Percentiles rank a stretch among this genome's conserved stretches.
These are phyloP conservation scores for Chaetorhynchus papuensis DNA, from an alignment of 2,113 vertebrate species.

Conservation along the genomic window DNA sequence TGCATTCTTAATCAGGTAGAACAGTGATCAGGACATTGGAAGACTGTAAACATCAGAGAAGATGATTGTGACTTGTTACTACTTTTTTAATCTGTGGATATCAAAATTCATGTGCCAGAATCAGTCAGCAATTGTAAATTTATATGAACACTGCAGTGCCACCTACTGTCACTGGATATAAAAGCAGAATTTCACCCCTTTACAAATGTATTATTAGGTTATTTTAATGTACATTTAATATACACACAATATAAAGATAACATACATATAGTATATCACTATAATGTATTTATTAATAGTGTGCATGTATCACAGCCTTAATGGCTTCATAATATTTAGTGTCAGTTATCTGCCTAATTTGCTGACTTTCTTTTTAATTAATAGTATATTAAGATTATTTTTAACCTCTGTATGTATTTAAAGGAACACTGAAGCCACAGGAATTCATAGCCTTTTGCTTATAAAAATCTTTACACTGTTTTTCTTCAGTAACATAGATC, in stretches of 20 bases:
- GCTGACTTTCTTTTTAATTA: neutral
- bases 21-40: neutral
- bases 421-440: neutral
- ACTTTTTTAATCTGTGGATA: neutral
- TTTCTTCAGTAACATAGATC: neutral
- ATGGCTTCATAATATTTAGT: neutral
- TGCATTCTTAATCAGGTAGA: neutral
- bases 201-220: neutral
- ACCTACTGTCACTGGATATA: neutral
- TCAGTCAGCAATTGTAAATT: neutral
- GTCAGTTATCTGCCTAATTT: neutral
- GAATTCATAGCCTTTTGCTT: neutral
- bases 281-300: neutral
- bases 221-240: neutral
- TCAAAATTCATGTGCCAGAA: neutral
- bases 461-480: neutral
- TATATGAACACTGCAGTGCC: neutral
- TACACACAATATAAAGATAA: neutral
- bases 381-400: neutral
- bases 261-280: neutral
- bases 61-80: neutral
- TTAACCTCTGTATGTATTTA: neutral
- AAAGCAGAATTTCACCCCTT: neutral
- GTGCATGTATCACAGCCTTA: neutral
- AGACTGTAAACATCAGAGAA: neutral